phyloP scores from a whole-genome alignment of 1,140 invertebrate species.

The Aporrectodea caliginosa region DNA sequence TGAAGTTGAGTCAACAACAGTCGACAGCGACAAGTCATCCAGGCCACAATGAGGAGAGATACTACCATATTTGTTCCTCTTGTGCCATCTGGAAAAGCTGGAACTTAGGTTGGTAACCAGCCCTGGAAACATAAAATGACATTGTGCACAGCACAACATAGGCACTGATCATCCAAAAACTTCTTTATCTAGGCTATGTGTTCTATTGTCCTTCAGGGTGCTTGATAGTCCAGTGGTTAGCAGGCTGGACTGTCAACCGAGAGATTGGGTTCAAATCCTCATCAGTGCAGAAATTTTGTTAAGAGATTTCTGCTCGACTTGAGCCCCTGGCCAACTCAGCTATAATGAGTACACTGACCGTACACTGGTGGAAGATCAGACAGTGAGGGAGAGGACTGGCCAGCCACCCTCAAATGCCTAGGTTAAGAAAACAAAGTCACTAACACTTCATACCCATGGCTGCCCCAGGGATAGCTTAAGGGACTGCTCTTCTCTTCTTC shows the following conservation, averaged over 20 bases:
- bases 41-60: not conserved
- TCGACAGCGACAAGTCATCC: not conserved
- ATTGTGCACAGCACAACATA: not conserved
- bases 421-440: too few species aligned
- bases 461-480: too few species aligned
- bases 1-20: not conserved
- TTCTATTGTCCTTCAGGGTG: not conserved
- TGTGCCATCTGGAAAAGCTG: conserved; percentile 47
- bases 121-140: conserved; percentile 34
- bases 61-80: not conserved
- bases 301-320: too few species aligned
- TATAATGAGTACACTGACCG: too few species aligned
- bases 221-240: not conserved
- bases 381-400: too few species aligned
- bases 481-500: too few species aligned
- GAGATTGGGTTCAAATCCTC: not conserved
- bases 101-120: conserved; percentile 49
- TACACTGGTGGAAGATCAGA: too few species aligned
- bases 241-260: not conserved
- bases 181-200: not conserved
- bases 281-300: too few species aligned
- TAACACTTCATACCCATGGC: too few species aligned
- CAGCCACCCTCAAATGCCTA: too few species aligned
- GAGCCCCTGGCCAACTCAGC: too few species aligned
- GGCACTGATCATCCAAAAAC: not conserved